A percentile compares a stretch with the other conserved stretches of the same genome.
Evolutionary conservation across 1,140 invertebrate genomes (phyloP).

Genomic region (Trichonephila clavata): DNA sequence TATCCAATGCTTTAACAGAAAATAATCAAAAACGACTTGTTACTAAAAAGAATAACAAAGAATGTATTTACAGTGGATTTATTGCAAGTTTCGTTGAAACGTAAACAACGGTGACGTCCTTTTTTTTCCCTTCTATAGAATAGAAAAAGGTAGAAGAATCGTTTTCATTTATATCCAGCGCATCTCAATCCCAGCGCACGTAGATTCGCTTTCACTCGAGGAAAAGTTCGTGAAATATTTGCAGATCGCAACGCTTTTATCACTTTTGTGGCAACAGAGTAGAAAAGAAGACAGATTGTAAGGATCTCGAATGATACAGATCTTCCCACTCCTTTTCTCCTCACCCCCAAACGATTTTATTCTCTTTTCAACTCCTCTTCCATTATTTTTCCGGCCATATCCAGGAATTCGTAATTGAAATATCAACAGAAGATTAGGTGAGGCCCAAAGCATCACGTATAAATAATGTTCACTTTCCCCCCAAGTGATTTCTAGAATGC

Average conservation of each 20-base stretch:
- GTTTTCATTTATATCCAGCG: background rate
- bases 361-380: background rate
- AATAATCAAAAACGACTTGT: background rate
- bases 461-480: background rate
- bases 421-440: conserved; percentile 36
- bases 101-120: background rate
- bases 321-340: background rate
- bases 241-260: background rate
- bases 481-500: background rate
- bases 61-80: background rate
- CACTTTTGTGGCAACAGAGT: conserved; percentile 10
- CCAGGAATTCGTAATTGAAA: conserved; percentile 23
- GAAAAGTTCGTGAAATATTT: conserved; percentile 33
- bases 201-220: background rate
- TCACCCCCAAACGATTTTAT: conserved; percentile 5
- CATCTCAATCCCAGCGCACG: background rate
- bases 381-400: conserved; percentile 13
- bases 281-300: conserved; percentile 41
- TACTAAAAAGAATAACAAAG: background rate
- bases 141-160: background rate
- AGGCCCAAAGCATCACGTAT: background rate
- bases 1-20: too few species aligned
- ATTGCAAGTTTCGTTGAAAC: background rate
- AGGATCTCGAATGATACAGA: conserved; percentile 23
- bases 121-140: background rate